Conservation (phyloP, 2,888 invertebrate genomes). For the Polietes domitor region DNA sequence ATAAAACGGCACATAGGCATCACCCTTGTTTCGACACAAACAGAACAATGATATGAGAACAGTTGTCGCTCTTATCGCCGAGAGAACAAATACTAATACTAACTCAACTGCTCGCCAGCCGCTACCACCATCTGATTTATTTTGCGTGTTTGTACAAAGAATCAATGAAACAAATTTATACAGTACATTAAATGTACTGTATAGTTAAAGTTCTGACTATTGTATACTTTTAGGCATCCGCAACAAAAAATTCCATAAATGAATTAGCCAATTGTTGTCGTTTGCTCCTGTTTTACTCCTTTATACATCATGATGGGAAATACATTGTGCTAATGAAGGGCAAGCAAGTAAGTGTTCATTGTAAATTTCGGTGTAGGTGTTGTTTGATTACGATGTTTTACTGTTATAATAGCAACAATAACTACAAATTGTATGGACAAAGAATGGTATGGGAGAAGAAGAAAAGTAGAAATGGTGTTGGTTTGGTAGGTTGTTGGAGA, state of each 20-base stretch:
- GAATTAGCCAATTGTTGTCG: constrained; percentile 53
- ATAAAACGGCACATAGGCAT: constrained; percentile 42
- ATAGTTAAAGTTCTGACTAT: constrained; percentile 11
- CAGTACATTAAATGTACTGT: constrained; percentile 18
- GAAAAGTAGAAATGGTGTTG: background rate
- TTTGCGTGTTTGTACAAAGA: background rate
- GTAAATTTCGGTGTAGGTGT: constrained; percentile 4
- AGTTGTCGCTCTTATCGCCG: background rate
- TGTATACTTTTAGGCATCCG: constrained; percentile 55
- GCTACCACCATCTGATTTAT: constrained; percentile 49
- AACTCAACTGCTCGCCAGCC: constrained; percentile 28
- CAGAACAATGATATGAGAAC: background rate
- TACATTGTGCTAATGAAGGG: background rate
- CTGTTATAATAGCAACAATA: constrained; percentile 51
- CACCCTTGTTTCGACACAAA: too few relatives aligned
- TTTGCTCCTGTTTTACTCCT: constrained; percentile 34
- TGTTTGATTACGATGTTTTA: constrained; percentile 40
- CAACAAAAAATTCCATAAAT: constrained; percentile 30
- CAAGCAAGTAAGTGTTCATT: constrained; percentile 24
- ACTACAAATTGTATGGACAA: too few relatives aligned
- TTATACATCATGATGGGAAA: background rate
- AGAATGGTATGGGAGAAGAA: too few relatives aligned
- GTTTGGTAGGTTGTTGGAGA: background rate
- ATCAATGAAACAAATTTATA: background rate
- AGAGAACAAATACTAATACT: constrained; percentile 4